Conservation (phyloP, 1,140 invertebrate genomes). For the Conus betulinus region DNA sequence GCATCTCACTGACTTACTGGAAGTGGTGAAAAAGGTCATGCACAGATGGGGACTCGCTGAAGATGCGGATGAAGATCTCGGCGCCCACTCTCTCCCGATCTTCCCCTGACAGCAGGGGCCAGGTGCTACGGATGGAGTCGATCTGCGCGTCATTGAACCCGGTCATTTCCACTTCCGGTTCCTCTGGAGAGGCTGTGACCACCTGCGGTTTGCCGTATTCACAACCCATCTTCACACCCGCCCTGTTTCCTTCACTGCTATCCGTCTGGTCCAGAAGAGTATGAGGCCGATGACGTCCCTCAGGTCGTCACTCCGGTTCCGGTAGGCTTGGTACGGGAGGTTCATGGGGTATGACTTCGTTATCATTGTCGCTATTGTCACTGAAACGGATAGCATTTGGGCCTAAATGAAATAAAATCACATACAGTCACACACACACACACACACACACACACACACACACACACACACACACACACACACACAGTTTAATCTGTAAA, state of each 20-base stretch:
- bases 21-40: conserved; percentile 50
- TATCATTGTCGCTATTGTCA: background rate
- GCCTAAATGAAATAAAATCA: background rate
- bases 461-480: too few species aligned
- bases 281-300: background rate
- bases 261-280: too few species aligned
- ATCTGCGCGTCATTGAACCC: conserved; percentile 60
- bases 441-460: too few species aligned
- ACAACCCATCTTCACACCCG: conserved; percentile 53
- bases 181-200: conserved; percentile 42
- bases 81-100: conserved; percentile 47
- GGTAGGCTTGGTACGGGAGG: background rate
- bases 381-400: background rate
- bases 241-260: background rate
- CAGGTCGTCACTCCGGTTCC: background rate
- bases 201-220: conserved; percentile 52
- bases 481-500: too few species aligned
- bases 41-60: conserved; percentile 53
- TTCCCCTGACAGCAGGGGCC: conserved; percentile 55
- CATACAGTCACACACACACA: too few species aligned
- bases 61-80: conserved; percentile 57
- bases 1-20: conserved; percentile 38
- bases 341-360: background rate
- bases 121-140: conserved; percentile 62
- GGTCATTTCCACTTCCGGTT: conserved; percentile 33